Evolutionary conservation across 2,888 invertebrate species (phyloP), one percentile per base, ranked within the genome.

Genomic region (Strigamia crassipes): DNA sequence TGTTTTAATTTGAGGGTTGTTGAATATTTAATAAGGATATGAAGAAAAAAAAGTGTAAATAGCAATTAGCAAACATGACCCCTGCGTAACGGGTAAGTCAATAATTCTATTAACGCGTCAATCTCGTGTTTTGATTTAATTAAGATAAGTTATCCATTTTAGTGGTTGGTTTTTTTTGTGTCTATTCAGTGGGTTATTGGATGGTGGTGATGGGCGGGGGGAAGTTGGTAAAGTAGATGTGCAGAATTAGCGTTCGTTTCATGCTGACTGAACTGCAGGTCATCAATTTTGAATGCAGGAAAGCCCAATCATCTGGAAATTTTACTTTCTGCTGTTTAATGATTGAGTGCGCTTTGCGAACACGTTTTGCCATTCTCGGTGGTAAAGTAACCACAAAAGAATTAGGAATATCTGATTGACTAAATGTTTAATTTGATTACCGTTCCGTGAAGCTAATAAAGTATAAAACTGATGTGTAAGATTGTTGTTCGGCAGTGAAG

Each of bases 51-150:
- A 9, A 5, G 73, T 13, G 23, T 73, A 31, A 73, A 73, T 23
- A 27, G 73, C 73, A 31, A 31, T 27, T 23, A 27, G 73, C 73
- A 31, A 31, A 73, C 73, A 27, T 13, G 73, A 73, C 73, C 73
- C 31, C 6, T 27, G 27, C 73, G 73, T 73, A 73, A 31, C 73
- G 73, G 27, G 73, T 73, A 31, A 27, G 73, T 8, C 31, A 73
- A 31, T 73, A 73, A 73, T 73, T 73, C 31, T 27, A 27, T 73
- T 73, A 73, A 73, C 73, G 31, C 73, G 73, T 27, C 27, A 27
- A 73, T 73, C 31, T 73, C 73, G 73, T 73, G 66, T 66, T 66
- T 66, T 66, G 73, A 73, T 73, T 73, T 73, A 73, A 73, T 73
- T 73, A 73, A 73, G 73, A 73, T 73, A 73, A 73, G 27, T 27